Conservation (phyloP, 30 jellyfish, hydroid and myxozoan genomes). For the Pelagia noctiluca region DNA sequence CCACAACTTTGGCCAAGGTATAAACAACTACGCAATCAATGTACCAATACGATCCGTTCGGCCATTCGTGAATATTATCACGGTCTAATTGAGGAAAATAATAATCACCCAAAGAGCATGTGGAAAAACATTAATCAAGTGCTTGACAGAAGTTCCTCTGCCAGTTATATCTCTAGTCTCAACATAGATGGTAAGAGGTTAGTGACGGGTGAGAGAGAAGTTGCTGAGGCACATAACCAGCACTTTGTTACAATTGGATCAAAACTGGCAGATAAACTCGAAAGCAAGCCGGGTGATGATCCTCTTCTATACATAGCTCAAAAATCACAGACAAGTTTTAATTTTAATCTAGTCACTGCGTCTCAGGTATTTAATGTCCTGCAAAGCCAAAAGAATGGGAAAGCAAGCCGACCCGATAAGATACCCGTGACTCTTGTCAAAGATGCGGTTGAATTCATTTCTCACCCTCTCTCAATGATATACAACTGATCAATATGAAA, state of each 20-base stretch:
- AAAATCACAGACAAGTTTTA: not conserved
- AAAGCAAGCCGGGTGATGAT: slow-evolving; percentile 6
- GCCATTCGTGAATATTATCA: too few relatives aligned
- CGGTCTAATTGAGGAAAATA: too few relatives aligned
- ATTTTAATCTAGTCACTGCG: slow-evolving; percentile 4
- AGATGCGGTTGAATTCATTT: slow-evolving; percentile 9
- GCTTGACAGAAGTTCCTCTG: too few relatives aligned
- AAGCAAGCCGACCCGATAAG: slow-evolving; percentile 1
- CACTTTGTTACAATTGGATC: slow-evolving; percentile 12
- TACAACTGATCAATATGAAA: slow-evolving; percentile 9
- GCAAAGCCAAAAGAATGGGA: not conserved
- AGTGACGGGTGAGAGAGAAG: too few relatives aligned
- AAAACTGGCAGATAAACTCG: not conserved
- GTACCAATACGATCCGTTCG: too few relatives aligned
- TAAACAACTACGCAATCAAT: too few relatives aligned
- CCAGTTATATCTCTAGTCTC: too few relatives aligned
- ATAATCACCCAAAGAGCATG: too few relatives aligned
- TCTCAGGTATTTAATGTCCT: not conserved
- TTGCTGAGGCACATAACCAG: not conserved
- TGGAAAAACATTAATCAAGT: too few relatives aligned
- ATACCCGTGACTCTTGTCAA: not conserved
- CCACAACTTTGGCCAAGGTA: too few relatives aligned
- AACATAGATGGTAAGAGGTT: too few relatives aligned
- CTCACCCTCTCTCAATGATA: slow-evolving; percentile 22
- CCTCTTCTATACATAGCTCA: slow-evolving; percentile 3